phyloP scores from a whole-genome alignment of 53 echinoderm and acorn worm genomes.

The Mesocentrotus franciscanus region DNA sequence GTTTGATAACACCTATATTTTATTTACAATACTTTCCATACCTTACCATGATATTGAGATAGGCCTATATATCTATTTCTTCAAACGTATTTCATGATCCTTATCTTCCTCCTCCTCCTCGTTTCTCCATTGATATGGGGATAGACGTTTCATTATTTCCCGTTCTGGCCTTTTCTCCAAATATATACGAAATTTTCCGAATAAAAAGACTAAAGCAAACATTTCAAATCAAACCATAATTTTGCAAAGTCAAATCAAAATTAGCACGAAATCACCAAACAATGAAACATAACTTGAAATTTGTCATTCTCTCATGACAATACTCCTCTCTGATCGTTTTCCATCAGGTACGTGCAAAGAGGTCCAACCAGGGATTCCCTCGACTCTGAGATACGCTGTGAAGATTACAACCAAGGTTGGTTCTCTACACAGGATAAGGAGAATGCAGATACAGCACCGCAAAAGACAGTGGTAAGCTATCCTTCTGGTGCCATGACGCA shows the following conservation, averaged over 20 bases:
- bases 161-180: no score
- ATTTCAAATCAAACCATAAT: not conserved
- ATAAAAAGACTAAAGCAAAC: not conserved
- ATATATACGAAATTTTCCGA: not conserved
- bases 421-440: not conserved
- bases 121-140: no score
- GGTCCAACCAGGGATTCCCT: conserved; percentile 33
- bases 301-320: not conserved
- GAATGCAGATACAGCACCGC: conserved; percentile 11
- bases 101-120: no score
- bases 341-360: conserved; percentile 54
- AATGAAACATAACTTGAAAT: not conserved
- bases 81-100: no score
- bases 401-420: conserved; percentile 41
- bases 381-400: conserved; percentile 48
- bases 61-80: no score
- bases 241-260: not conserved
- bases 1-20: no score
- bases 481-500: not conserved
- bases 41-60: no score
- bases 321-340: not conserved
- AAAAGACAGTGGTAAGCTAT: conserved; percentile 58
- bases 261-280: not conserved
- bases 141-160: no score
- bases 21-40: no score